Evolutionary conservation across 2,888 invertebrate genomes (phyloP).

Genomic region (Parnassius smintheus): DNA sequence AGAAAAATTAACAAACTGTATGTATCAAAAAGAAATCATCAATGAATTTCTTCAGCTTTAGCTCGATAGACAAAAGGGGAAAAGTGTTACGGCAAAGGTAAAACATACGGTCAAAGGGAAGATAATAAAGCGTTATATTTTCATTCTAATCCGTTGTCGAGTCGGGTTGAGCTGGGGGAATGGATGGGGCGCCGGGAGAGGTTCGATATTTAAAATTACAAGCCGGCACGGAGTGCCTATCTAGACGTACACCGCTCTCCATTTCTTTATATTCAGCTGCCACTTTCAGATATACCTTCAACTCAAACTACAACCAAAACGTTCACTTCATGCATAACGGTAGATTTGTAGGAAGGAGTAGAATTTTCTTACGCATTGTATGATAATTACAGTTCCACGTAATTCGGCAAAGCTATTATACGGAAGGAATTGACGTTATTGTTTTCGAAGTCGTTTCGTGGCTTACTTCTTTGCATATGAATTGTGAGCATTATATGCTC

Average conservation of each 20-base stretch:
- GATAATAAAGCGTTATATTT: constrained; percentile 77
- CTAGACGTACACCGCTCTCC: constrained; percentile 63
- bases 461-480: constrained; percentile 18
- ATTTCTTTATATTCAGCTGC: constrained; percentile 73
- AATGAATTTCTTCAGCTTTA: constrained; percentile 7
- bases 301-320: constrained; percentile 67
- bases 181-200: constrained; percentile 51
- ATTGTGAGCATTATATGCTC: constrained; percentile 5
- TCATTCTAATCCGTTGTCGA: constrained; percentile 72
- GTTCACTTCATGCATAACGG: constrained; percentile 59
- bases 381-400: constrained; percentile 24
- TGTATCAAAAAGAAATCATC: constrained; percentile 4
- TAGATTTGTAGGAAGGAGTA: constrained; percentile 50
- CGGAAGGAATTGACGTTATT: constrained; percentile 13
- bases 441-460: constrained; percentile 16
- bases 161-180: constrained; percentile 57
- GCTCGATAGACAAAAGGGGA: constrained; percentile 43
- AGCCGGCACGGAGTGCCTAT: constrained; percentile 73
- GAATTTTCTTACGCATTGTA: constrained; percentile 34
- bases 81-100: constrained; percentile 58
- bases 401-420: constrained; percentile 4
- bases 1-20: constrained; percentile 44
- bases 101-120: constrained; percentile 74
- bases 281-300: constrained; percentile 68
- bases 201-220: constrained; percentile 78